Conservation (phyloP, 2,888 invertebrate species). For the Gastrophysa polygoni region DNA sequence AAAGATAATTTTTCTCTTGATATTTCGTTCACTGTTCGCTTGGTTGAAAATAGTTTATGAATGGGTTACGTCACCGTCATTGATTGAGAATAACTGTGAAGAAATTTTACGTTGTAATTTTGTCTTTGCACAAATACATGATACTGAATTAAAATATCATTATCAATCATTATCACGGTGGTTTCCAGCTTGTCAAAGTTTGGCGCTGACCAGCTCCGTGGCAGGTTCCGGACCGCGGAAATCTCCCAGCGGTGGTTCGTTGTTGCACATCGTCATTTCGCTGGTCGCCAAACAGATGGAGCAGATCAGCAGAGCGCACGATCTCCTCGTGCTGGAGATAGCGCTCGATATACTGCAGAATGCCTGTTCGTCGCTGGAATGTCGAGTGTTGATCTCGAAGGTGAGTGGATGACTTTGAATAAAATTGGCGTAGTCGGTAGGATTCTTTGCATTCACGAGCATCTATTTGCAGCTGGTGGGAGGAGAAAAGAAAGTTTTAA, state of each 20-base stretch:
- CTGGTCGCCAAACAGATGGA: constrained; percentile 62
- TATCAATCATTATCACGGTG: too few species aligned
- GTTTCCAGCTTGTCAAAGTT: constrained; percentile 60
- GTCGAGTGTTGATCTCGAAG: constrained; percentile 67
- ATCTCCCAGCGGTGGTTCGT: constrained; percentile 59
- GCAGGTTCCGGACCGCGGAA: constrained; percentile 62
- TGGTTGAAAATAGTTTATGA: too few species aligned
- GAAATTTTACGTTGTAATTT: too few species aligned
- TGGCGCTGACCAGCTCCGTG: constrained; percentile 61
- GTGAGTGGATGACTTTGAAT: constrained; percentile 51
- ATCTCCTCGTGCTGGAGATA: constrained; percentile 57
- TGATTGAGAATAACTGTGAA: too few species aligned
- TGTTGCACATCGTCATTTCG: constrained; percentile 61
- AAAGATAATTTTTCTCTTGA: too few species aligned
- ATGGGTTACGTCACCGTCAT: too few species aligned
- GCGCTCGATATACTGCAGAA: constrained; percentile 62
- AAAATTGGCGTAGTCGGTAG: not conserved
- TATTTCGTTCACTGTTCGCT: too few species aligned
- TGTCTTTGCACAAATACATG: too few species aligned
- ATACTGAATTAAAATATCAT: too few species aligned
- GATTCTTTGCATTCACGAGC: too few species aligned
- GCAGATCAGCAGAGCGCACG: constrained; percentile 57
- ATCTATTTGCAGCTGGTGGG: too few species aligned
- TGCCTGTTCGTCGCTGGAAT: constrained; percentile 64
- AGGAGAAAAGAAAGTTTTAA: too few species aligned